Evolutionary conservation across 2,888 invertebrate species (phyloP).

Genomic region (Pandemis heparana): DNA sequence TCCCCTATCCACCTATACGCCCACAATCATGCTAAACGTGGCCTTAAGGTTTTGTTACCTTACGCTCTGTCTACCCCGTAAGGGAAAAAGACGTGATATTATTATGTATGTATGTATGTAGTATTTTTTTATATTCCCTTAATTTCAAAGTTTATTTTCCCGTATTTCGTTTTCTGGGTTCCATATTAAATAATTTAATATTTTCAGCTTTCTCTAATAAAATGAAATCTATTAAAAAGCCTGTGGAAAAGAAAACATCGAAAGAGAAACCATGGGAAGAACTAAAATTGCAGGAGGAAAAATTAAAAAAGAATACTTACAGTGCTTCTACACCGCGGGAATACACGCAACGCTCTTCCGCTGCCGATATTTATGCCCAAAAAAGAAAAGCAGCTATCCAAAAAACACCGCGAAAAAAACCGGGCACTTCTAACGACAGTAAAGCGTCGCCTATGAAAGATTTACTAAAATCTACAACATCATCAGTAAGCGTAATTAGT

Average conservation of each 20-base stretch:
- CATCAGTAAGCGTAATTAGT: slow-evolving; percentile 58
- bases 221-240: slow-evolving; percentile 60
- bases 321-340: slow-evolving; percentile 65
- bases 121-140: no score
- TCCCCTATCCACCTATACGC: no score
- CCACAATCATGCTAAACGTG: no score
- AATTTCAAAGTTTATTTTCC: no score
- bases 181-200: neutral
- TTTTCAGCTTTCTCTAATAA: slow-evolving; percentile 30
- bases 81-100: no score
- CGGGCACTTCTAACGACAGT: slow-evolving; percentile 48
- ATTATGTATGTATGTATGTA: no score
- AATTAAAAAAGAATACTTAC: slow-evolving; percentile 58
- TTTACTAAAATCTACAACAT: slow-evolving; percentile 66
- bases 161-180: neutral
- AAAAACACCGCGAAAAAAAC: slow-evolving; percentile 64
- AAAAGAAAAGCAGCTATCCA: slow-evolving; percentile 54
- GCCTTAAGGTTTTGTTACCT: no score
- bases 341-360: slow-evolving; percentile 62
- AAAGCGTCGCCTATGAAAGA: slow-evolving; percentile 69
- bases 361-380: slow-evolving; percentile 71
- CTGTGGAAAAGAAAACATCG: slow-evolving; percentile 49
- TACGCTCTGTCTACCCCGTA: no score
- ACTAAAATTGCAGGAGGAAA: slow-evolving; percentile 60
- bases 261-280: slow-evolving; percentile 62